These are phyloP conservation scores for Podarcis muralis DNA, from an alignment of 2,113 vertebrate genomes.

Conservation along the genomic window DNA sequence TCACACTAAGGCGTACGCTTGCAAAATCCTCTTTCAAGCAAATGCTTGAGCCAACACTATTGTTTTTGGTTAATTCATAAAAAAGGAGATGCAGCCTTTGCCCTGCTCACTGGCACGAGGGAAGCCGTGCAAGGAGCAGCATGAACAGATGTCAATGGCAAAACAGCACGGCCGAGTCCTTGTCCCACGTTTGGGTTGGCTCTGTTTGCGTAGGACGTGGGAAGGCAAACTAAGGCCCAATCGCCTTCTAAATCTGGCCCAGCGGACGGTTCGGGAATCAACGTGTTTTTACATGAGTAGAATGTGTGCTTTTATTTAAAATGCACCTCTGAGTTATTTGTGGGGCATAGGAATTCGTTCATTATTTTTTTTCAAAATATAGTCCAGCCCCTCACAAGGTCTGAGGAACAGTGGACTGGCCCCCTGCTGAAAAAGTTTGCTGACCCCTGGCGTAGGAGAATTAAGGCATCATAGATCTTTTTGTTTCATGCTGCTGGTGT, in stretches of 20 bases:
- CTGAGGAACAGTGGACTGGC: too few species aligned
- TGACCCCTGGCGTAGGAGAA: neutral
- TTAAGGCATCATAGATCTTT: neutral
- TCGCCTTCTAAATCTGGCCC: too few species aligned
- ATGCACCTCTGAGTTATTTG: too few species aligned
- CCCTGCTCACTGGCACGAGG: slow-evolving; percentile 24
- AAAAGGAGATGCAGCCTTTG: slow-evolving; percentile 43
- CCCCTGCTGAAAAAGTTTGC: too few species aligned
- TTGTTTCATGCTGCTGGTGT: neutral
- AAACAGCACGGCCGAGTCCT: neutral
- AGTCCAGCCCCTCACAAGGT: too few species aligned
- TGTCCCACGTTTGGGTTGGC: neutral
- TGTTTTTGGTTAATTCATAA: slow-evolving; percentile 70
- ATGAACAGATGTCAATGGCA: neutral
- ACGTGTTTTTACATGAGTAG: too few species aligned
- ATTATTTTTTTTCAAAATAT: too few species aligned
- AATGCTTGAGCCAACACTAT: slow-evolving; percentile 49
- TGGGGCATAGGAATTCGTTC: too few species aligned
- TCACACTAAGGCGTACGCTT: slow-evolving; percentile 46
- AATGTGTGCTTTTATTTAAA: too few species aligned
- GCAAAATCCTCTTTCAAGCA: slow-evolving; percentile 60
- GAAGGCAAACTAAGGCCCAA: too few species aligned
- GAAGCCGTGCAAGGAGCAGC: slow-evolving; percentile 16
- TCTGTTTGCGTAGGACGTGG: neutral
- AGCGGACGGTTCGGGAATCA: too few species aligned